Base-by-base conservation (phyloP, 2,888 invertebrate genomes). In the Microchrysa polita region DNA sequence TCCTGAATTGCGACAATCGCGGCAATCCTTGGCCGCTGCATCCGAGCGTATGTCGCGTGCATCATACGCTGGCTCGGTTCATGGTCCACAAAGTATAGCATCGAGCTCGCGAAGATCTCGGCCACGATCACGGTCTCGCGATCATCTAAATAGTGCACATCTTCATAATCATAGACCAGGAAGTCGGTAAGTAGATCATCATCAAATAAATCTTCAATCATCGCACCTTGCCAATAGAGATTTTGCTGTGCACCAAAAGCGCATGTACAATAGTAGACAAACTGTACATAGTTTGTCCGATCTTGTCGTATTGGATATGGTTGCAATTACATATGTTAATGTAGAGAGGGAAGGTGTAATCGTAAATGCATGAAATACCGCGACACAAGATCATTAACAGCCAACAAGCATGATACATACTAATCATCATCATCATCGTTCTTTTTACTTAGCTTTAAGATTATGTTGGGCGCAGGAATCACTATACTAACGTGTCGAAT, bases 1-100 rank as follows among this genome's bases (percentile, higher is more conserved):
- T 81, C 91, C 91, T 91, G 95, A 95, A 87, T 87, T 95, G 75
- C 90, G 95, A 72, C 94, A 94, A 83, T 95, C 95, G 27, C 89
- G 94, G 67, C 94, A 95, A 83, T 95, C 94, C 2, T 84, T 95
- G 81, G 93, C 94, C 52, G 92, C 91, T 78, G 90, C 92, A 75
- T 93, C 93, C 20, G 94, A 94, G 81, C 88, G 94, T 74, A 91
- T 93, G 86, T 92, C 93, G 2, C 89, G 93, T 76, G 87, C 91
- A 79, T 92, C 92, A 72, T 88, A 92, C 80, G 90, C 91, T 77
- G 89, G 89, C 60, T 88, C 88, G 67, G 88, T 89, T 34, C 91
- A 92, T 71, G 88, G 88, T 76, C 89, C 86, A 72, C 86, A 87
- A n/a, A 84, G 88, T 75, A 88, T 88, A 74, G 87, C 88, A 79